Percentiles rank a stretch among this genome's conserved stretches.
Evolutionary conservation across 2,888 invertebrate species (phyloP).

Genomic region (Cephus spinipes): DNA sequence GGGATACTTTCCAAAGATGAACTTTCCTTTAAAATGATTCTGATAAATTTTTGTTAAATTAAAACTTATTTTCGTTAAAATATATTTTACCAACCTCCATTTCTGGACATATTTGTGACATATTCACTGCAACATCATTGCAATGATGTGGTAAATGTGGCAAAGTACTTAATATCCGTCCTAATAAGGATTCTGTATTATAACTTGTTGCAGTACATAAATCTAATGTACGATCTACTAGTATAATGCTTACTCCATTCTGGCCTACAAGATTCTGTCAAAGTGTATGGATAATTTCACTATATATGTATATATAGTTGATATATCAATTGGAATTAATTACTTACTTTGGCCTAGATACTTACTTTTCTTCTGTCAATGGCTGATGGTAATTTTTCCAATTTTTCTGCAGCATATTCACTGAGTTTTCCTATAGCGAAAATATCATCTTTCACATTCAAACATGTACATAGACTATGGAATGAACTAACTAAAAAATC

Average conservation of each 20-base stretch:
- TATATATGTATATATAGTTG: no score
- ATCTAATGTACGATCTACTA: slow-evolving; percentile 77
- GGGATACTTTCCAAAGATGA: slow-evolving; percentile 48
- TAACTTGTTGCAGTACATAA: slow-evolving; percentile 73
- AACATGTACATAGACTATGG: slow-evolving; percentile 62
- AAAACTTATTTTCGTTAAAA: slow-evolving; percentile 11
- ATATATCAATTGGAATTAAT: no score
- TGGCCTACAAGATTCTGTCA: no score
- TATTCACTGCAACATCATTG: slow-evolving; percentile 75
- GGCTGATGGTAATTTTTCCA: slow-evolving; percentile 66
- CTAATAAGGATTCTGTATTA: slow-evolving; percentile 73
- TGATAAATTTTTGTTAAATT: neutral
- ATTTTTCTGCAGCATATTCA: slow-evolving; percentile 71
- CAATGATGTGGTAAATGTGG: slow-evolving; percentile 74
- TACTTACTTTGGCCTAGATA: neutral
- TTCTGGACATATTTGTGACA: slow-evolving; percentile 71
- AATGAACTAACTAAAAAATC: slow-evolving; percentile 49
- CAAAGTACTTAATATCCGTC: slow-evolving; percentile 72
- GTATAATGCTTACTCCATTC: slow-evolving; percentile 68
- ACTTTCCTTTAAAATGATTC: slow-evolving; percentile 42
- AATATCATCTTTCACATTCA: slow-evolving; percentile 75
- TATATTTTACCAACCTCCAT: slow-evolving; percentile 35
- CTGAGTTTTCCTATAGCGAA: slow-evolving; percentile 75
- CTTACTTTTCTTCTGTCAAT: slow-evolving; percentile 16
- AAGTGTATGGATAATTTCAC: no score